Evolutionary conservation across 2,113 vertebrate genomes (phyloP).

Genomic region (Ophiodon elongatus): DNA sequence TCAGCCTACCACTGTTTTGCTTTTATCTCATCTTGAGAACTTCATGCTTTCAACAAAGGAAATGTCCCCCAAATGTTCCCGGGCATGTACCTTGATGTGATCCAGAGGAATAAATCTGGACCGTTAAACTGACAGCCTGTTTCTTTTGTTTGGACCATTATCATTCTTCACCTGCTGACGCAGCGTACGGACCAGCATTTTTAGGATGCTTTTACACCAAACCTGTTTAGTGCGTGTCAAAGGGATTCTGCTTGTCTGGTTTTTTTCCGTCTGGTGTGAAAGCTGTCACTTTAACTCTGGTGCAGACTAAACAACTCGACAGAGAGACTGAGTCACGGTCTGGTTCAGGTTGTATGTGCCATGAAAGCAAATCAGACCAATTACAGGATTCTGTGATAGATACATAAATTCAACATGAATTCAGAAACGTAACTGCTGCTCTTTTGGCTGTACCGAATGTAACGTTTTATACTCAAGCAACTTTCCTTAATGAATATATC

Average conservation of each 20-base stretch:
- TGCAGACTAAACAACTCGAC: background rate
- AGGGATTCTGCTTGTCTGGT: background rate
- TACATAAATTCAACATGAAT: background rate
- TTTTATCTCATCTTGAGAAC: slow-evolving; percentile 8
- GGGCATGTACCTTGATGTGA: background rate
- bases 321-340: background rate
- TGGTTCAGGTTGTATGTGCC: background rate
- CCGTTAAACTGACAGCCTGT: background rate
- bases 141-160: background rate
- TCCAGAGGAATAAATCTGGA: background rate
- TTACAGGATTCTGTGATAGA: background rate
- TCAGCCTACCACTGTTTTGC: background rate
- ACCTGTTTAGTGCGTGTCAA: background rate
- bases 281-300: background rate
- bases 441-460: too few relatives aligned
- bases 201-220: background rate
- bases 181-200: background rate
- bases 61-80: background rate
- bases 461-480: too few relatives aligned
- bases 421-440: too few relatives aligned
- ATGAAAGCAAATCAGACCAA: background rate
- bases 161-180: background rate
- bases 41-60: background rate
- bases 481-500: too few relatives aligned
- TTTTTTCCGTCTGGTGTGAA: background rate